Base-by-base conservation (phyloP, 2,797 vertebrate genomes). In the Streptopelia turtur region DNA sequence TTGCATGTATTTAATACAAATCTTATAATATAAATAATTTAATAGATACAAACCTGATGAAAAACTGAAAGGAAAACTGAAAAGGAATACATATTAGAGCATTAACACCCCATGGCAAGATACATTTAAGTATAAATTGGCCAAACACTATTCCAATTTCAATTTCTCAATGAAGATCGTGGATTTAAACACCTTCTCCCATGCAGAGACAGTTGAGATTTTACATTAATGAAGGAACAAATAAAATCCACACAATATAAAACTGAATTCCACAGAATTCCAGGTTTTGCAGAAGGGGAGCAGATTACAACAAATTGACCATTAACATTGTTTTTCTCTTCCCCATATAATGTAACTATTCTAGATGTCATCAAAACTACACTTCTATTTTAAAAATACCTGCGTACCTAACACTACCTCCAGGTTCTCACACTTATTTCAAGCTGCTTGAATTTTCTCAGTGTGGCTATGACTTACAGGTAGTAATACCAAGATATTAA, bases 11-110 rank as follows among this genome's bases (percentile, higher is more conserved):
- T 86, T 94, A 70, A 76, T 39, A 39, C 6, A 77, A 83, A 76
- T 43, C 75, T 92, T 72, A 24, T 27, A 60, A 57, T 47, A 53
- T 55, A 60, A 82, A 83, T 86, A 71, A 89, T 90, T 68, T 59
- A 86, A 72, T 45, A 83, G 66, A 35, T 71, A 77, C 8, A 57
- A 72, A n/a, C 21, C 15, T 66, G 88, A 82, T 16, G 55, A 95
- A 84, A 87, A 94, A 57, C 10, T 45, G 24, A 79, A 89, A 39
- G 13, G 10, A 57, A 41, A 55, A 22, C 6, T 16, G 82, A 80
- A 72, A 94, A 79, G 16, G 37, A 84, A 90, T 63, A 61, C 9
- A 20, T 57, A 88, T 12, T 59, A 91, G 24, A 50, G 25, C 24
- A 56, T 53, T 89, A 82, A 41, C 17, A 64, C 16, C 17, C 28